Conservation (phyloP, 2,113 vertebrate species). For the Acanthisitta chloris region DNA sequence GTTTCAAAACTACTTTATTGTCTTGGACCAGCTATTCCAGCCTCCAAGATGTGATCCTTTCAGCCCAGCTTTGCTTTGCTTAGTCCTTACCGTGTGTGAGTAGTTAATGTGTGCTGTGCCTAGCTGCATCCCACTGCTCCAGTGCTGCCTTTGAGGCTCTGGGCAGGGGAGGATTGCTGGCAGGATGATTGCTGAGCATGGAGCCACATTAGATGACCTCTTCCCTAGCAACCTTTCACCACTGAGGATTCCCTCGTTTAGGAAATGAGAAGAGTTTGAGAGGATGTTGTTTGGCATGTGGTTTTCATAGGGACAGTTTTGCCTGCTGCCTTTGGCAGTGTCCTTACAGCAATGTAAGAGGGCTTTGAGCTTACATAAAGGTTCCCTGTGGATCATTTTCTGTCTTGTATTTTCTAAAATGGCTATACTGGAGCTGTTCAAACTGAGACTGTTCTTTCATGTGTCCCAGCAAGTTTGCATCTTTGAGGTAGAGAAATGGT, state of each 20-base stretch:
- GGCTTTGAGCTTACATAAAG: background rate
- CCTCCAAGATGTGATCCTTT: background rate
- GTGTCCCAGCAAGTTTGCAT: background rate
- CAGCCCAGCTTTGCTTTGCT: background rate
- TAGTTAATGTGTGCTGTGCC: background rate
- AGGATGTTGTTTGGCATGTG: background rate
- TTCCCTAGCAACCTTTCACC: background rate
- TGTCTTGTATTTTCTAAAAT: background rate
- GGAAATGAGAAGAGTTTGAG: background rate
- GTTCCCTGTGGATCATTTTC: background rate
- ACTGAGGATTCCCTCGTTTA: background rate
- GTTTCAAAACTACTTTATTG: background rate
- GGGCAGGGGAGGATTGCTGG: background rate
- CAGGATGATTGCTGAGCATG: background rate
- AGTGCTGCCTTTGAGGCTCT: accelerated
- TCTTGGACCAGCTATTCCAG: background rate
- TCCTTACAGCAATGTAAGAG: background rate
- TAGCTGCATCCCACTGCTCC: background rate
- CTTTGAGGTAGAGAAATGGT: background rate
- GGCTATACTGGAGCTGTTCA: background rate
- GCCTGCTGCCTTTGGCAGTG: background rate
- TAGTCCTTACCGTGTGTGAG: background rate
- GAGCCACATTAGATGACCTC: background rate
- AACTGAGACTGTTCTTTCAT: background rate
- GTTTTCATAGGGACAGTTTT: background rate